Percentiles rank a stretch among this genome's conserved stretches.
Conservation (phyloP, 2,113 vertebrate genomes). For the Grantiella picta region DNA sequence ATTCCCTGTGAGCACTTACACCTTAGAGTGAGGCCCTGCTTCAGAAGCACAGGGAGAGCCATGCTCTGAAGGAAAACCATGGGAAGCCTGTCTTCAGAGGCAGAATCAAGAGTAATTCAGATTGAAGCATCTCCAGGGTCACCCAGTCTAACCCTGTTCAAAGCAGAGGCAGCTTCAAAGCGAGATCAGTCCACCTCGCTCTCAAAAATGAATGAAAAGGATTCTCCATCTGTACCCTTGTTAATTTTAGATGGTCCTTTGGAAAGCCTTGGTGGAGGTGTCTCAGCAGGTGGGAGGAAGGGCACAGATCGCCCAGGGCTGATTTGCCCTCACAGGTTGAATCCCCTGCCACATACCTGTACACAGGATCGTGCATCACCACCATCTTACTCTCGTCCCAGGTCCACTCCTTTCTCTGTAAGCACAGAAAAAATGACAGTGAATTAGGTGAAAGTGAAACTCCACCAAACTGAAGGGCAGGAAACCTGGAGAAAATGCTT, state of each 20-base stretch:
- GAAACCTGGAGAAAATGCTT: neutral
- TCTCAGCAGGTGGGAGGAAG: neutral
- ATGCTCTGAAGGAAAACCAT: neutral
- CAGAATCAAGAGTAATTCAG: neutral
- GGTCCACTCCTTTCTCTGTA: conserved; percentile 85
- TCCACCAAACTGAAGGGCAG: neutral
- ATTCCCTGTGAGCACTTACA: neutral
- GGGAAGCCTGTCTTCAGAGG: neutral
- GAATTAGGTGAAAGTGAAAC: neutral
- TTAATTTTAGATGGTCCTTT: neutral
- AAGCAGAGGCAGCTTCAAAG: conserved; percentile 32
- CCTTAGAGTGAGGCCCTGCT: neutral
- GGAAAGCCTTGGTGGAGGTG: neutral
- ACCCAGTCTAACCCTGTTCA: neutral
- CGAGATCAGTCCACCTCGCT: neutral
- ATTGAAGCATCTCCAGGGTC: neutral
- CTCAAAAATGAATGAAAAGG: neutral
- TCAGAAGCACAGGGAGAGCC: neutral
- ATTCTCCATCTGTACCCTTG: neutral
- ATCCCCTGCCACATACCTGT: conserved; percentile 69
- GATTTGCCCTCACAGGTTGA: neutral
- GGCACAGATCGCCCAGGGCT: fast-evolving
- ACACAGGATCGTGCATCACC: conserved; percentile 83
- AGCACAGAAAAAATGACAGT: neutral
- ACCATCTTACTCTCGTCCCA: conserved; percentile 85